These are phyloP conservation scores for Nomada fucata DNA, from an alignment of 2,888 invertebrate genomes.

Conservation along the genomic window DNA sequence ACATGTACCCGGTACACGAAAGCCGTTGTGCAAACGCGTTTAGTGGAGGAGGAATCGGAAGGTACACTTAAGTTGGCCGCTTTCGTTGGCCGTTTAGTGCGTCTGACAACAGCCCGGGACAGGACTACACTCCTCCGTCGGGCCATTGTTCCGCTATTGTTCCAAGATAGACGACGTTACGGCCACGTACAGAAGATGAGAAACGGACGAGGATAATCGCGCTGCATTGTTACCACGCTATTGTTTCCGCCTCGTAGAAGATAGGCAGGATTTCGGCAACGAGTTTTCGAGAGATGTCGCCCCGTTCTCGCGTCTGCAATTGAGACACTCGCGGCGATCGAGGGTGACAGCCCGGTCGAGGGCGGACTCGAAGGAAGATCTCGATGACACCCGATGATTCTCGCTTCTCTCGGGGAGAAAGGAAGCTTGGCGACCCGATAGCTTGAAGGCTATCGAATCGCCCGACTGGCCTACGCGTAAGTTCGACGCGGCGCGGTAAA, in stretches of 20 bases:
- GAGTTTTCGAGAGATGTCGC: too few species aligned
- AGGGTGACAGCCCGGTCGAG: too few species aligned
- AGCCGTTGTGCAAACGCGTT: constrained; percentile 19
- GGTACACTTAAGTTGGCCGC: constrained; percentile 24
- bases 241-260: too few species aligned
- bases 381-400: too few species aligned
- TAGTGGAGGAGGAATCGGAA: constrained; percentile 41
- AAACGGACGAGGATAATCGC: not conserved
- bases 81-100: constrained; percentile 46
- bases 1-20: constrained; percentile 27
- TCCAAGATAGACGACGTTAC: not conserved
- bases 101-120: constrained; percentile 4
- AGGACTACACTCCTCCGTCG: constrained; percentile 7
- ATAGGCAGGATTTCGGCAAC: too few species aligned
- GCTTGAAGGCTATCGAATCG: not conserved
- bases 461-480: not conserved
- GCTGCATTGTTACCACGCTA: too few species aligned
- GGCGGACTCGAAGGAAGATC: too few species aligned
- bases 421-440: too few species aligned
- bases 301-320: too few species aligned
- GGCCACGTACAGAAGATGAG: not conserved
- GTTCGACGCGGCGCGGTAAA: not conserved
- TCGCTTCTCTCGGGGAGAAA: too few species aligned
- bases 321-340: too few species aligned
- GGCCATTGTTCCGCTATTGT: not conserved